Conservation (phyloP, 2,797 vertebrate species). For the Antennarius maculatus region DNA sequence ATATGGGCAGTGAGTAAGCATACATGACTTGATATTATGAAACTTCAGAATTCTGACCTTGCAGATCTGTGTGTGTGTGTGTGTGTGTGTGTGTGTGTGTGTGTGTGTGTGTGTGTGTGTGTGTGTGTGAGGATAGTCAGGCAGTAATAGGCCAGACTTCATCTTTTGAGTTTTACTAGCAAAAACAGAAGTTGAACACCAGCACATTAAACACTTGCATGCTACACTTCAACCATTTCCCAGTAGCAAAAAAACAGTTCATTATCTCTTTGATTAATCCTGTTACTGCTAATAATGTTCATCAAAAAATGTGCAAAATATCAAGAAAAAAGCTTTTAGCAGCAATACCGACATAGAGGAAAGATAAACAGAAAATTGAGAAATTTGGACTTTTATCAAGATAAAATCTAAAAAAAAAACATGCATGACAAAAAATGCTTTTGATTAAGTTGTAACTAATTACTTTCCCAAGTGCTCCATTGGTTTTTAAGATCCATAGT, state of each 20-base stretch:
- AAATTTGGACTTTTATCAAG: not conserved
- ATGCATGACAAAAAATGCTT: not conserved
- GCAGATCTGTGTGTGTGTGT: not conserved
- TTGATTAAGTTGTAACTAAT: not conserved
- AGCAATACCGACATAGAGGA: too few species aligned
- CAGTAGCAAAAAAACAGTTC: too few species aligned
- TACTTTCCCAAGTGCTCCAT: not conserved
- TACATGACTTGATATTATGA: conserved; percentile 52
- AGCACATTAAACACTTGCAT: not conserved
- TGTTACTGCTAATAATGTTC: not conserved
- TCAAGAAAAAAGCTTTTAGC: not conserved
- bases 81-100: too few species aligned
- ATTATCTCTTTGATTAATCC: not conserved
- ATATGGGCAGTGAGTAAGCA: conserved; percentile 26
- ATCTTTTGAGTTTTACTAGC: not conserved
- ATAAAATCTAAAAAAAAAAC: not conserved
- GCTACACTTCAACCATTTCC: not conserved
- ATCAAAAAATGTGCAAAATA: not conserved
- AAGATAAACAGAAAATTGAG: not conserved
- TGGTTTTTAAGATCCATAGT: too few species aligned
- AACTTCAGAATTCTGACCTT: conserved; percentile 43
- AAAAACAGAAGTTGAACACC: not conserved
- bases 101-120: too few species aligned
- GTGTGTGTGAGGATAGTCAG: not conserved
- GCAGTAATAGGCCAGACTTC: conserved; percentile 30